These are phyloP conservation scores for Aurelia aurita DNA, from an alignment of 30 jellyfish, hydroid and myxozoan genomes.

Conservation along the genomic window DNA sequence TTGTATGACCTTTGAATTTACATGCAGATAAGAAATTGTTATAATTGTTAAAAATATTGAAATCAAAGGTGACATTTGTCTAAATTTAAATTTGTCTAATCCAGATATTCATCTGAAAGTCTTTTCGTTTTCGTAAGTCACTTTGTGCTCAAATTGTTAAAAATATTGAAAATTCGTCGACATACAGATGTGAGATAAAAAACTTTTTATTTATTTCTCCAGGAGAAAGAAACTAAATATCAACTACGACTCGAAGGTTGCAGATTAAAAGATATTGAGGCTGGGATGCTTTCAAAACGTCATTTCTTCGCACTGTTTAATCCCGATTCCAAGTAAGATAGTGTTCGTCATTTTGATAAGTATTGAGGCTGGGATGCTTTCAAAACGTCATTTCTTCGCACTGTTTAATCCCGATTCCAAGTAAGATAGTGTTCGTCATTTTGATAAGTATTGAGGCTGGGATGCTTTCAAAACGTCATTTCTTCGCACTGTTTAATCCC, in stretches of 20 bases:
- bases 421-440: conserved; percentile 25
- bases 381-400: conserved; percentile 81
- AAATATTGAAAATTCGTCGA: too few relatives aligned
- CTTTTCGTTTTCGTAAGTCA: too few relatives aligned
- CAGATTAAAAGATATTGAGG: conserved; percentile 87
- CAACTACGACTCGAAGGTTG: conserved; percentile 75
- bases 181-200: too few relatives aligned
- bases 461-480: conserved; percentile 85
- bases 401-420: conserved; percentile 93
- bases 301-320: conserved; percentile 84
- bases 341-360: neutral
- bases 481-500: conserved; percentile 88
- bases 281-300: conserved; percentile 91
- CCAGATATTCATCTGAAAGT: too few relatives aligned
- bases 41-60: too few relatives aligned
- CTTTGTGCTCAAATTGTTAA: too few relatives aligned
- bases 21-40: too few relatives aligned
- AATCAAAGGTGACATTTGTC: too few relatives aligned
- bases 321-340: conserved; percentile 88
- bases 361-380: conserved; percentile 86
- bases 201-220: neutral
- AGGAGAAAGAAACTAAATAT: conserved; percentile 90
- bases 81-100: too few relatives aligned
- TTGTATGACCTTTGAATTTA: too few relatives aligned
- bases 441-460: conserved; percentile 61